Conservation (phyloP, 2,113 vertebrate species). For the Tetraodon nigroviridis region DNA sequence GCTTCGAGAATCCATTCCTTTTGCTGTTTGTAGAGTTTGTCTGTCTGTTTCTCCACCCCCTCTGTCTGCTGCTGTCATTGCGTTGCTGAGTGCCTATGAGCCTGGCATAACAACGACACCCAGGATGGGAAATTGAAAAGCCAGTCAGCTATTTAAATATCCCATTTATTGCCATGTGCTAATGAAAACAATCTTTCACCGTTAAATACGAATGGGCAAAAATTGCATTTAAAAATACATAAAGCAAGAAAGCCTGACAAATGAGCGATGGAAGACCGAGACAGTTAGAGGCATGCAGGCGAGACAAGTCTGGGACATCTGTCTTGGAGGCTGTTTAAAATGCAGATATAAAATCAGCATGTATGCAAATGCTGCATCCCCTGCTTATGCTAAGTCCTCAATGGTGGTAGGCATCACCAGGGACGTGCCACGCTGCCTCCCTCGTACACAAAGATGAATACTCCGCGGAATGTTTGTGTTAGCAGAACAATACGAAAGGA, state of each 20-base stretch:
- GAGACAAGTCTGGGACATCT: conserved; percentile 4
- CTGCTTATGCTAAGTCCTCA: neutral
- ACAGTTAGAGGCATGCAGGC: conserved; percentile 1
- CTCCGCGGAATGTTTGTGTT: neutral
- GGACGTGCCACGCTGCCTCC: neutral
- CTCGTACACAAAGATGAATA: too few relatives aligned
- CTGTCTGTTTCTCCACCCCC: neutral
- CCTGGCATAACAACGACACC: conserved; percentile 11
- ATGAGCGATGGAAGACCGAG: conserved; percentile 34
- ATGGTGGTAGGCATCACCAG: neutral
- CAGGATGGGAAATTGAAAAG: conserved; percentile 72
- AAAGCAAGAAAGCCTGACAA: conserved; percentile 64
- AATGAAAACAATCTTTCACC: conserved; percentile 75
- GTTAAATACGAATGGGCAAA: conserved; percentile 60
- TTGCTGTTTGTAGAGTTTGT: neutral
- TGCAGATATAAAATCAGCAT: neutral
- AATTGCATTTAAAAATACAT: conserved; percentile 68
- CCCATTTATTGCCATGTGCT: conserved; percentile 65
- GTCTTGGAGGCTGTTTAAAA: conserved; percentile 5
- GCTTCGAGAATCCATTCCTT: neutral
- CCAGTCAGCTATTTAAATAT: conserved; percentile 74
- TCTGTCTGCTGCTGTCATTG: too few relatives aligned
- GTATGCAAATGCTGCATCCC: too few relatives aligned
- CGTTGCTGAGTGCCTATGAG: neutral
- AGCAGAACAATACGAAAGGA: neutral